Evolutionary conservation across 2,888 invertebrate genomes (phyloP), one percentile per base, ranked within the genome.

Genomic region (Drosophila phalerata): DNA sequence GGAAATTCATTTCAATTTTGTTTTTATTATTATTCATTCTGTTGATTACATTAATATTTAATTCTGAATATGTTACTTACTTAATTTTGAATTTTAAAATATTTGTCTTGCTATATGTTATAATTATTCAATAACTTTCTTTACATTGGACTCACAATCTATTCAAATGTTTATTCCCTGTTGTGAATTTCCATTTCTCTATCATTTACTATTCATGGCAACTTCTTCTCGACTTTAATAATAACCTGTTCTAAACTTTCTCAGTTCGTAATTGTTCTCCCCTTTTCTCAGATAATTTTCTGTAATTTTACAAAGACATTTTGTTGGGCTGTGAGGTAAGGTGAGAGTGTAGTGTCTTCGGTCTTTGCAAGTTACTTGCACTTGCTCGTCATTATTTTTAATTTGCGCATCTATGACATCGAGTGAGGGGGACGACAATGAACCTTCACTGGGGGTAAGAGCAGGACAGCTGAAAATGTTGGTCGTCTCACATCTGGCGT

Each of bases 401-500:
- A 84, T 83, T 84, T 81, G 74, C 73, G 57, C 77, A 74, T 83
- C 86, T 69, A 81, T 84, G 84, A 74, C 84, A 74, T 51, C 47
- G 40, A 37, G 15, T 58, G 28, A 32, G 45, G 15, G 34, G 19
- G 55, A 38, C 8, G 15, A 42, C 45, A 37, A 34, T n/a, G 28
- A 45, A 48, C 56, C 22, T 49, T 34, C 53, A 62, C 28, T 55
- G 30, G 38, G 62, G 53, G 28, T 17, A 32, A 42, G 38, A 28
- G 48, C 17, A 5, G 32, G 58, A 10, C 45, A 60, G 51, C 28
- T 30, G 45, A 66, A 53, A 53, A 48, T 48, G 63, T 60, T 65
- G 45, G 42, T 52, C 60, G 53, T 49, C 65, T 63, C 77, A 56
- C 69, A 78, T 81, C 66, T 86, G 84, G 73, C 84, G 77, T 77